Conservation (phyloP, 2,113 vertebrate genomes). For the Raphicerus campestris region DNA sequence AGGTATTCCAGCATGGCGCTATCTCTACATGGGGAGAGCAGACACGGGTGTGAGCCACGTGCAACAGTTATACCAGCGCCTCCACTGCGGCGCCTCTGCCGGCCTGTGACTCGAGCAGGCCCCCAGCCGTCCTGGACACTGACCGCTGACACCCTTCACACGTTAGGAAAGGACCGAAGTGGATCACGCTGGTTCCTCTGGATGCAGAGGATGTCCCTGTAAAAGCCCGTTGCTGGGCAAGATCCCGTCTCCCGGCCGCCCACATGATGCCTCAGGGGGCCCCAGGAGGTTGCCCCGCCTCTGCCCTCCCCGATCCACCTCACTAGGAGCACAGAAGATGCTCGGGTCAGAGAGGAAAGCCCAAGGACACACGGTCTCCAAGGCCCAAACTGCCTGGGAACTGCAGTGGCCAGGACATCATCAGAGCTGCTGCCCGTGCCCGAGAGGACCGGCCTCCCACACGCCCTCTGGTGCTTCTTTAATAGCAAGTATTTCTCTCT, state of each 20-base stretch:
- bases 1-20: slow-evolving; percentile 95
- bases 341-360: background rate
- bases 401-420: rapidly evolving
- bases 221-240: rapidly evolving
- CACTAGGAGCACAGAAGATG: background rate
- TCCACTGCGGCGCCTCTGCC: background rate
- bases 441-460: rapidly evolving
- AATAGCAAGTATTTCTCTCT: background rate
- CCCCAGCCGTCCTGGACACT: background rate
- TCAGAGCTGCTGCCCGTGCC: rapidly evolving
- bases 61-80: rapidly evolving
- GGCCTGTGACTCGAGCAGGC: background rate
- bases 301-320: background rate
- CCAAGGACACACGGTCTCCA: background rate
- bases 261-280: background rate
- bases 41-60: rapidly evolving
- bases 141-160: rapidly evolving
- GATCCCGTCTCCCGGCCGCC: too few species aligned
- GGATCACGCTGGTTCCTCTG: background rate
- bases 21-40: slow-evolving; percentile 80
- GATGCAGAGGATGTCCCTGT: background rate
- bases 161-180: background rate
- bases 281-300: rapidly evolving
- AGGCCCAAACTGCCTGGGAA: background rate
- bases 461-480: background rate